Evolutionary conservation across 2,888 invertebrate species (phyloP).

Genomic region (Meganola albula): DNA sequence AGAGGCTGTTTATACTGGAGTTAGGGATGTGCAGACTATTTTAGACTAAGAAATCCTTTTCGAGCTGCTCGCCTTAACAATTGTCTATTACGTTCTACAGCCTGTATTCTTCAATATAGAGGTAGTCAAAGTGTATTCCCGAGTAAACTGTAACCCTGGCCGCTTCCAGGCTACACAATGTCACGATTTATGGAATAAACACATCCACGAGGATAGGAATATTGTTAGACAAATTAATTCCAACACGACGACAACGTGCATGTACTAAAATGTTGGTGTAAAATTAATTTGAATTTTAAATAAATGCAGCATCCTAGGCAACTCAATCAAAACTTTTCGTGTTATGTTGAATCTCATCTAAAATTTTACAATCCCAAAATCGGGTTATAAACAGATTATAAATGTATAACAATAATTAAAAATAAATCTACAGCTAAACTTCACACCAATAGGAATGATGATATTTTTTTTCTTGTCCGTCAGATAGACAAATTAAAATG

Average conservation of each 20-base stretch:
- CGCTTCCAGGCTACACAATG: not conserved
- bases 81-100: not conserved
- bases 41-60: not conserved
- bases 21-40: not conserved
- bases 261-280: not conserved
- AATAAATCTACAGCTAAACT: too few relatives aligned
- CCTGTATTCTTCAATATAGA: not conserved
- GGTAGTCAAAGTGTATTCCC: not conserved
- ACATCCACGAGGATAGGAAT: not conserved
- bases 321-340: too few relatives aligned
- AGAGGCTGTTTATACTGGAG: not conserved
- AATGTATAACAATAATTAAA: too few relatives aligned
- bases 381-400: too few relatives aligned
- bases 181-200: not conserved
- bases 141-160: not conserved
- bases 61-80: not conserved
- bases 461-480: too few relatives aligned
- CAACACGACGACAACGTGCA: not conserved
- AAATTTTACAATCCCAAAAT: too few relatives aligned
- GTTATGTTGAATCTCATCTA: too few relatives aligned
- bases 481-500: too few relatives aligned
- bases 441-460: too few relatives aligned
- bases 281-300: not conserved
- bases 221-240: not conserved
- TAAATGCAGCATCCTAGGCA: not conserved